phyloP scores from a whole-genome alignment of 2,888 invertebrate species.

The Pseudolycoriella hygida region DNA sequence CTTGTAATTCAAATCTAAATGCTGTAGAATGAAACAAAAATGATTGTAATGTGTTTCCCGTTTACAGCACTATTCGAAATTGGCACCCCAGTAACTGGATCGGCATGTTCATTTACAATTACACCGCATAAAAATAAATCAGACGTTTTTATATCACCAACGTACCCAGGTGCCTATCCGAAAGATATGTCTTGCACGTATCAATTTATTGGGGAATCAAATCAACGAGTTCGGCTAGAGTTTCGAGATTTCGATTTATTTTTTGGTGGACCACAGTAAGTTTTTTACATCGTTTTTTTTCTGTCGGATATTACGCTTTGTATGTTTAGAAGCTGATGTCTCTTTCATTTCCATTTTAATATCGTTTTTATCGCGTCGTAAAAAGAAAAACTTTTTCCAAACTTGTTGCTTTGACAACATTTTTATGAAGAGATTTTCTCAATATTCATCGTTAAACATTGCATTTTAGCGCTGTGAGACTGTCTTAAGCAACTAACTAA shows the following conservation, averaged over 20 bases:
- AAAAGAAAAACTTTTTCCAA: no score
- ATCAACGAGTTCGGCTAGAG: conserved; percentile 84
- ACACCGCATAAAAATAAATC: conserved; percentile 48
- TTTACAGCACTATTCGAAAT: conserved; percentile 76
- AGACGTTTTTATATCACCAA: conserved; percentile 86
- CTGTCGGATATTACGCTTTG: not conserved
- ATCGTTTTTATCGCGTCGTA: no score
- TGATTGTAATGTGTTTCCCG: not conserved
- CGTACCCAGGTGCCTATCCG: conserved; percentile 98
- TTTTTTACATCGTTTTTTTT: conserved; percentile 16
- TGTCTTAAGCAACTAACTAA: no score
- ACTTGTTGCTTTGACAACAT: no score
- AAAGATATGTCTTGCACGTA: conserved; percentile 88
- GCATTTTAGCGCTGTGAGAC: no score
- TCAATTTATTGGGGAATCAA: conserved; percentile 75
- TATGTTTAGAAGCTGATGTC: no score
- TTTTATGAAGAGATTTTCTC: no score
- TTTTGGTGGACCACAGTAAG: conserved; percentile 97
- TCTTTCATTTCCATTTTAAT: no score
- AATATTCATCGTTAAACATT: no score
- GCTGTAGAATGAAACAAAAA: not conserved
- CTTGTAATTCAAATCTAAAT: conserved; percentile 47
- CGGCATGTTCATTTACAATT: conserved; percentile 77
- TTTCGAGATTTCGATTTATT: conserved; percentile 97
- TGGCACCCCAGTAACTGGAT: conserved; percentile 72